Evolutionary conservation across 2,888 invertebrate genomes (phyloP), one percentile per base, ranked within the genome.

Genomic region (Phoenoteleia sp.): DNA sequence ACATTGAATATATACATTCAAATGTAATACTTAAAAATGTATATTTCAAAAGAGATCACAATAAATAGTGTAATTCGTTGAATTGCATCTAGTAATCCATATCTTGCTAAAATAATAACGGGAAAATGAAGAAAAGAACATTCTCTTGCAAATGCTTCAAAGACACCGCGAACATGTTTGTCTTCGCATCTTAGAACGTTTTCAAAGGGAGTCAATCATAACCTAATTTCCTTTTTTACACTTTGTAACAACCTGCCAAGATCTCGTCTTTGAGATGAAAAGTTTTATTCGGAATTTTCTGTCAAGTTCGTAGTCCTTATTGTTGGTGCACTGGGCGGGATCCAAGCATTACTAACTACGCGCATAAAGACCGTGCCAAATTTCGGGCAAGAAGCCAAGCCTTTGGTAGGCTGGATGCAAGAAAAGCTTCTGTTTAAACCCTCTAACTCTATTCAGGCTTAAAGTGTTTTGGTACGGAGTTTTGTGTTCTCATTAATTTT

Each of bases 201-300:
- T 52, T 74, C 62, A 75, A 75, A 75, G 74, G 29, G 64, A 75
- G 62, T 62, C 74, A 75, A 75, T 75, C 74, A 64, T 75, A 75
- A 75, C 64, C 64, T 6, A 75, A 54, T 75, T 75, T 64, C 11
- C 3, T 47, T 72, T 75, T 71, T 39, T 54, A 64, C 60, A 42
- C 54, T 62, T 75, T 75, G 74, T 29, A 64, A 52, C 74, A 64
- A 29, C 39, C 60, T 47, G 39, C 49, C 60, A 72, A 49, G 13
- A 6, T n/a, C 52, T 39, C 62, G 62, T 75, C 56, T 49, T n/a
- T 15, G 56, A 76, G 66, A 66, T 56, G 66, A 76, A 76, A 66
- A 66, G 66, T 66, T 76, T 4, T 47, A 42, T 25, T 4, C 39
- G 15, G 23, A 66, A 52, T 54, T 75, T 75, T 64, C 56, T 76